These are phyloP conservation scores for Mionectes olivaceus DNA, from an alignment of 2,797 vertebrate genomes.

Conservation along the genomic window DNA sequence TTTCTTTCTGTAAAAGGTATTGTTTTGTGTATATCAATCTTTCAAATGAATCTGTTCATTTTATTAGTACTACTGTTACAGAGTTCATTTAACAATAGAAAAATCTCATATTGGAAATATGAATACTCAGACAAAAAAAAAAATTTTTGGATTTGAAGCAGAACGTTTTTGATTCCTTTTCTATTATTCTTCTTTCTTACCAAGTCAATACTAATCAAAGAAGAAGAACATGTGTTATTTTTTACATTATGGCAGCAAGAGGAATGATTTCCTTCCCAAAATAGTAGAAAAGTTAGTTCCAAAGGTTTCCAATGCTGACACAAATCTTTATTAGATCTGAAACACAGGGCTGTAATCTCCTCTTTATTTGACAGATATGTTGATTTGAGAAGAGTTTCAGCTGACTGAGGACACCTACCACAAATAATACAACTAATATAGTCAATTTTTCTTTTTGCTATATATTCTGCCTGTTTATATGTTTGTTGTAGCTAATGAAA, in stretches of 20 bases:
- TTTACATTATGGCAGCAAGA: not conserved
- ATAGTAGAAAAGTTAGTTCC: not conserved
- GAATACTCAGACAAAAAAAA: not conserved
- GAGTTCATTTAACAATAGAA: not conserved
- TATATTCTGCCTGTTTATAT: not conserved
- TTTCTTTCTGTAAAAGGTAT: not conserved
- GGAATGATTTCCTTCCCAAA: not conserved
- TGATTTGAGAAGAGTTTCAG: not conserved
- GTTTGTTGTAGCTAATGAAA: not conserved
- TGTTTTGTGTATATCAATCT: not conserved
- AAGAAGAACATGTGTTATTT: not conserved
- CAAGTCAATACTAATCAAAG: not conserved
- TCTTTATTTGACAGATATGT: not conserved
- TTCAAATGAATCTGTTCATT: not conserved
- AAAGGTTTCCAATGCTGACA: not conserved
- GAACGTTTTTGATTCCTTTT: not conserved
- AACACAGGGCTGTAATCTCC: not conserved
- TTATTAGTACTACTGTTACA: not conserved
- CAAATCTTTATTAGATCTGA: not conserved
- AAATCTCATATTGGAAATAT: not conserved
- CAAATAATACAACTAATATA: not conserved
- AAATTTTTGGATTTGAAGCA: not conserved
- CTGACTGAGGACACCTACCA: not conserved
- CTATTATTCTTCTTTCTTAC: not conserved
- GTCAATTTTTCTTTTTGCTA: not conserved